A percentile compares a stretch with the other conserved stretches of the same genome.
Conservation (phyloP, 2,113 vertebrate genomes). For the Cygnus atratus region DNA sequence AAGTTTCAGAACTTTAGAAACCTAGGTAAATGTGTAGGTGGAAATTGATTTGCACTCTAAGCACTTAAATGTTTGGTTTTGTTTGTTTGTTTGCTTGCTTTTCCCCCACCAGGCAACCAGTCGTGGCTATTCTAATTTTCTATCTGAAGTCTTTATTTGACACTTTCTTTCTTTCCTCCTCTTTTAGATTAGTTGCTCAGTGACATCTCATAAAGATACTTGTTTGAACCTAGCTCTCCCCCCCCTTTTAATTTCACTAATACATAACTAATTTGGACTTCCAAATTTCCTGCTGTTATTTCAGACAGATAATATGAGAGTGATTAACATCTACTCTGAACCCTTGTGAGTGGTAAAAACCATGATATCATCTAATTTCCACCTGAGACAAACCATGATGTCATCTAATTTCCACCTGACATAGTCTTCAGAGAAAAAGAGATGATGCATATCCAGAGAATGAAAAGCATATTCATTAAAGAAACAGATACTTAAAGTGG, state of each 20-base stretch:
- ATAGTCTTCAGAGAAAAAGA: not conserved
- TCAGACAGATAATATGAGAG: not conserved
- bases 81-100: not conserved
- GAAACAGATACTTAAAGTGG: not conserved
- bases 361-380: not conserved
- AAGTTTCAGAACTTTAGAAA: not conserved
- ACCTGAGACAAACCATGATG: not conserved
- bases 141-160: not conserved
- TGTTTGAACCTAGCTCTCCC: not conserved
- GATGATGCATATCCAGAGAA: not conserved
- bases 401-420: not conserved
- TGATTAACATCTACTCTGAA: not conserved
- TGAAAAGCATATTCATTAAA: not conserved
- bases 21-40: not conserved
- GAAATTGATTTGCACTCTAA: not conserved
- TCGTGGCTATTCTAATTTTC: not conserved
- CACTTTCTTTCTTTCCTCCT: not conserved
- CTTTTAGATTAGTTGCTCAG: not conserved
- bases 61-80: not conserved
- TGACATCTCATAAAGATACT: not conserved
- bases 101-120: not conserved
- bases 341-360: not conserved
- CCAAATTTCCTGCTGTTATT: not conserved
- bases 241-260: not conserved
- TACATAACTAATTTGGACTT: not conserved